Conservation (phyloP, 2,113 vertebrate species). For the Lampris incognitus region DNA sequence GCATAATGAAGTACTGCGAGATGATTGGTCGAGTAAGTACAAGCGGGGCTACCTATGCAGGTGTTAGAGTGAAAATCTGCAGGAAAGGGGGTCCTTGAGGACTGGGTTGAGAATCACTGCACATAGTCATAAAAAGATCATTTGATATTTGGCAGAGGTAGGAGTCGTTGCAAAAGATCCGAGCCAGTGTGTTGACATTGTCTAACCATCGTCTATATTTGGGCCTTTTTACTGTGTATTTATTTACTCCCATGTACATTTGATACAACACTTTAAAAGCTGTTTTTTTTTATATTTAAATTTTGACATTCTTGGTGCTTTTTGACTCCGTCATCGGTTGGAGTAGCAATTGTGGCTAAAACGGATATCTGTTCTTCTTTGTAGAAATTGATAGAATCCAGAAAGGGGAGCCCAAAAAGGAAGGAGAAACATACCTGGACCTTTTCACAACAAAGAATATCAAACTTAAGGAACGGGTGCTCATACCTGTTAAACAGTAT, state of each 20-base stretch:
- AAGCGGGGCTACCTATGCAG: too few relatives aligned
- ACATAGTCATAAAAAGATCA: too few relatives aligned
- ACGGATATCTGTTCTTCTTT: slow-evolving; percentile 59
- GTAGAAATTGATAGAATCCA: slow-evolving; percentile 97
- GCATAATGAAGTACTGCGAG: too few relatives aligned
- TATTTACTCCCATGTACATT: not conserved
- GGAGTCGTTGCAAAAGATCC: not conserved
- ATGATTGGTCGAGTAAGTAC: too few relatives aligned
- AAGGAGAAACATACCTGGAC: slow-evolving; percentile 92
- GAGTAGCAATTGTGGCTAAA: slow-evolving; percentile 16
- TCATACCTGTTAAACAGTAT: slow-evolving; percentile 98
- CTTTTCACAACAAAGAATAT: slow-evolving; percentile 98
- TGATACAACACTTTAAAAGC: not conserved
- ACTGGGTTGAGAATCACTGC: too few relatives aligned
- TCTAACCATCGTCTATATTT: too few relatives aligned
- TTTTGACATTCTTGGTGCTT: slow-evolving; percentile 3
- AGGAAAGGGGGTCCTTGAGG: too few relatives aligned
- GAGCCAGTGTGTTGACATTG: not conserved
- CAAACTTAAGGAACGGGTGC: slow-evolving; percentile 96
- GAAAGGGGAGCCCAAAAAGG: slow-evolving; percentile 93
- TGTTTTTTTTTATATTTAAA: not conserved
- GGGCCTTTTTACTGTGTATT: too few relatives aligned
- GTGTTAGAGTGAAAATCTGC: too few relatives aligned
- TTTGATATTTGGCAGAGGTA: not conserved
- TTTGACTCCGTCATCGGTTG: slow-evolving; percentile 18